Evolutionary conservation across 2,113 vertebrate genomes (phyloP).

Genomic region (Spheniscus mendiculus): DNA sequence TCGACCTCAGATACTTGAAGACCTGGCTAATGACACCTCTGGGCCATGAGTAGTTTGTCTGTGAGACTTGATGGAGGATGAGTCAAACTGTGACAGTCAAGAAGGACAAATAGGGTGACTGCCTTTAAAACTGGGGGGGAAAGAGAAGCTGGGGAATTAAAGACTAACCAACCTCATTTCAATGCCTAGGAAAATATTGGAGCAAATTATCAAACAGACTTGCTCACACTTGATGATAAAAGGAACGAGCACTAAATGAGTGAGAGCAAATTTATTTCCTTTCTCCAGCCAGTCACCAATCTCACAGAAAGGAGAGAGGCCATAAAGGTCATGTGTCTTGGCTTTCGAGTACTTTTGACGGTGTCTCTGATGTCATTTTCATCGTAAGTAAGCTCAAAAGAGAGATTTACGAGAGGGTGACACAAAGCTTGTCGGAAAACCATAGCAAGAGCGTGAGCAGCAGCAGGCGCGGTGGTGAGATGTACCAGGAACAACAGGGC

Average conservation of each 20-base stretch:
- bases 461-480: fast-evolving
- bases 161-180: not conserved
- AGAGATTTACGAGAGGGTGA: not conserved
- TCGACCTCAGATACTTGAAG: not conserved
- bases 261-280: not conserved
- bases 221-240: not conserved
- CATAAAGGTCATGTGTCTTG: not conserved
- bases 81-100: not conserved
- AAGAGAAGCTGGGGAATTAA: not conserved
- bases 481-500: not conserved
- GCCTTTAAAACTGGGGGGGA: not conserved
- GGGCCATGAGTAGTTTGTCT: not conserved
- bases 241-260: not conserved
- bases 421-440: not conserved
- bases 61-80: not conserved
- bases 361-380: not conserved
- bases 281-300: not conserved
- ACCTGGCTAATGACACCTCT: not conserved
- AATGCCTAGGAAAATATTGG: not conserved
- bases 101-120: not conserved
- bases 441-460: not conserved
- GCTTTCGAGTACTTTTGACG: not conserved
- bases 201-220: not conserved
- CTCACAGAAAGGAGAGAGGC: not conserved
- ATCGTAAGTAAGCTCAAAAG: not conserved